A percentile compares a stretch with the other conserved stretches of the same genome.
Evolutionary conservation across 1,140 invertebrate genomes (phyloP).

Genomic region (Centruroides vittatus): DNA sequence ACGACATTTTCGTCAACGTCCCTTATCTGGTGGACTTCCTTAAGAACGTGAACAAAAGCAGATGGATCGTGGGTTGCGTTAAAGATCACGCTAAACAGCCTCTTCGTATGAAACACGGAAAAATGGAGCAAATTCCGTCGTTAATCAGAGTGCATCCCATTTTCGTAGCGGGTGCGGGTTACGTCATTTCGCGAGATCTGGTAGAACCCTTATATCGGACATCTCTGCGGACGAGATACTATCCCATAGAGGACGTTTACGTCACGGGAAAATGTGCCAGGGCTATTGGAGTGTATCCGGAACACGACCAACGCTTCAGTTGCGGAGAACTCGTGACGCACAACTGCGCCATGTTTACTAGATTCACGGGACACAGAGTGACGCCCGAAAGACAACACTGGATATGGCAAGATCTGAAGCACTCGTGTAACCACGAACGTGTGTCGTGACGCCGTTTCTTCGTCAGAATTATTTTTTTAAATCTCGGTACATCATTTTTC

Average conservation of each 20-base stretch:
- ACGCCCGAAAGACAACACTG: slow-evolving; percentile 7
- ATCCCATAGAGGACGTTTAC: slow-evolving; percentile 31
- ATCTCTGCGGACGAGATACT: slow-evolving; percentile 14
- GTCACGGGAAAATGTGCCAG: slow-evolving; percentile 26
- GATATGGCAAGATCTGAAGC: slow-evolving; percentile 6
- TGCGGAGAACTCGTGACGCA: slow-evolving; percentile 21
- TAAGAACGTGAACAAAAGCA: not conserved
- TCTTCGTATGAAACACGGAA: not conserved
- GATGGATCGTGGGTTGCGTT: slow-evolving; percentile 12
- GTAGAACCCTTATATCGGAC: slow-evolving; percentile 22
- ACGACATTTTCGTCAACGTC: slow-evolving; percentile 23
- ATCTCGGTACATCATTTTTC: no score
- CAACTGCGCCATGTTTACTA: slow-evolving; percentile 19
- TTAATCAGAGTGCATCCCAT: slow-evolving; percentile 20
- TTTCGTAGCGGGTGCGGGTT: slow-evolving; percentile 29
- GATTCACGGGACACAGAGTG: slow-evolving; percentile 12
- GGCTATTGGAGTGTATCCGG: slow-evolving; percentile 15
- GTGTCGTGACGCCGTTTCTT: no score
- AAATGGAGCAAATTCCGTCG: not conserved
- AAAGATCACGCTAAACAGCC: slow-evolving; percentile 13
- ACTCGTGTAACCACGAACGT: not conserved
- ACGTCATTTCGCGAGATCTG: slow-evolving; percentile 24
- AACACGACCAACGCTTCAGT: slow-evolving; percentile 19
- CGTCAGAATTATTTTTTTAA: no score
- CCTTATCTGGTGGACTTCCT: not conserved